A percentile compares a stretch with the other conserved stretches of the same genome.
Evolutionary conservation across 2,888 invertebrate species (phyloP).

Genomic region (Dysmachus trigonus): DNA sequence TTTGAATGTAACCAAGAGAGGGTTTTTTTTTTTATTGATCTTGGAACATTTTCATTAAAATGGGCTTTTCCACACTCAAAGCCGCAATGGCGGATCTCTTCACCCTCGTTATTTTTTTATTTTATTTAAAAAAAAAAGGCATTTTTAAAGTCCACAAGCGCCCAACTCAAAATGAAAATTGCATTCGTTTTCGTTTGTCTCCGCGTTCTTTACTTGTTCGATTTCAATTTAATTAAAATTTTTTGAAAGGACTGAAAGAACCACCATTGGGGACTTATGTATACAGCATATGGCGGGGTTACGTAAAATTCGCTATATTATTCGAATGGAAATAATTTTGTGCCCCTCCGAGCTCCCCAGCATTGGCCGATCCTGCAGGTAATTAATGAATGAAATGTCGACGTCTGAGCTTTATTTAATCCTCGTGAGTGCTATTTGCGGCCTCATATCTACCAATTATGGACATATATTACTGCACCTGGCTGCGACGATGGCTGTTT

Average conservation of each 20-base stretch:
- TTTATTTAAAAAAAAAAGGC: background rate
- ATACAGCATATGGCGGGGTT: background rate
- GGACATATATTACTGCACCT: background rate
- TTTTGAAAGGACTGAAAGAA: background rate
- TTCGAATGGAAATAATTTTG: background rate
- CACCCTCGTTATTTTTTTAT: background rate
- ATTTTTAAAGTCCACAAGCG: background rate
- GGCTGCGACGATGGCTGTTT: background rate
- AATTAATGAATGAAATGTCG: slow-evolving; percentile 36
- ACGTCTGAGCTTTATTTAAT: slow-evolving; percentile 39
- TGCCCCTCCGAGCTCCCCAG: background rate
- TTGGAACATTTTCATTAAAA: background rate
- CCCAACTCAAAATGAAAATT: background rate
- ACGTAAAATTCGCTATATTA: background rate
- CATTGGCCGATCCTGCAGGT: background rate
- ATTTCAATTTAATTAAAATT: background rate
- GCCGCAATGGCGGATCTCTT: background rate
- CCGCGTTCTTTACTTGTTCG: background rate
- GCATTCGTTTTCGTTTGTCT: background rate
- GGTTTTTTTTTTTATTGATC: background rate
- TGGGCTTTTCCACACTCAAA: background rate
- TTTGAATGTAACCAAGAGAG: background rate
- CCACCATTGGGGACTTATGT: background rate
- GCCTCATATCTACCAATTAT: slow-evolving; percentile 1
- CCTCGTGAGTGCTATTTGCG: slow-evolving; percentile 17